Conservation (phyloP, 2,113 vertebrate genomes). For the Aphelocoma coerulescens region DNA sequence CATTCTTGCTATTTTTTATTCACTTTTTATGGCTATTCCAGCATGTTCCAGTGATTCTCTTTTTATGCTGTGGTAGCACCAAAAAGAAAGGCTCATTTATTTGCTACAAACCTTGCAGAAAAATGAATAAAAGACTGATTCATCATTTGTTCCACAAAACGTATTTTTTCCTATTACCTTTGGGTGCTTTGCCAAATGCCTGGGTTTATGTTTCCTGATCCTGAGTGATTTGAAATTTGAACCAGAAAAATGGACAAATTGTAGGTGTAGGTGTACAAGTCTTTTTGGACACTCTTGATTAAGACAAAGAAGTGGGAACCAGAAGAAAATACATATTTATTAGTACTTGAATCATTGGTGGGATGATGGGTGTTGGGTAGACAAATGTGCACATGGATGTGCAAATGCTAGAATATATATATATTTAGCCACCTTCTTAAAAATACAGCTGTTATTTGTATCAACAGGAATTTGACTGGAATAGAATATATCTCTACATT, state of each 20-base stretch:
- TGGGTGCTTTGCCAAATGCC: not conserved
- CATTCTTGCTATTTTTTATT: conserved; percentile 56
- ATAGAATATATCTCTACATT: not conserved
- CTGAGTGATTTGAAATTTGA: conserved; percentile 38
- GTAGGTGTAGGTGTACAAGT: not conserved
- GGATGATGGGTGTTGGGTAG: not conserved
- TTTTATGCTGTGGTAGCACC: conserved; percentile 65
- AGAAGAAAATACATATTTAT: not conserved
- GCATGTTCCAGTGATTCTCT: conserved; percentile 56
- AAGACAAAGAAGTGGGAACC: not conserved
- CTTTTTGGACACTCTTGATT: not conserved
- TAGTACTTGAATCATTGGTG: not conserved
- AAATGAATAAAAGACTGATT: conserved; percentile 64
- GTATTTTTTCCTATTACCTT: conserved; percentile 22
- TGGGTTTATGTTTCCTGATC: conserved; percentile 29
- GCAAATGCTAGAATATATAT: not conserved
- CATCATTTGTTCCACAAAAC: conserved; percentile 50
- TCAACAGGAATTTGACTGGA: not conserved
- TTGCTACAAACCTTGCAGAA: conserved; percentile 55
- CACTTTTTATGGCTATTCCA: conserved; percentile 53
- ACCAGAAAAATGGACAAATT: conserved; percentile 22
- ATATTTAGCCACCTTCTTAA: not conserved
- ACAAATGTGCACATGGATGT: not conserved
- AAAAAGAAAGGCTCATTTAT: conserved; percentile 54
- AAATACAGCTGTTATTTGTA: not conserved